These are phyloP conservation scores for Motacilla tschutschensis DNA, from an alignment of 2,113 vertebrate species.

Conservation along the genomic window DNA sequence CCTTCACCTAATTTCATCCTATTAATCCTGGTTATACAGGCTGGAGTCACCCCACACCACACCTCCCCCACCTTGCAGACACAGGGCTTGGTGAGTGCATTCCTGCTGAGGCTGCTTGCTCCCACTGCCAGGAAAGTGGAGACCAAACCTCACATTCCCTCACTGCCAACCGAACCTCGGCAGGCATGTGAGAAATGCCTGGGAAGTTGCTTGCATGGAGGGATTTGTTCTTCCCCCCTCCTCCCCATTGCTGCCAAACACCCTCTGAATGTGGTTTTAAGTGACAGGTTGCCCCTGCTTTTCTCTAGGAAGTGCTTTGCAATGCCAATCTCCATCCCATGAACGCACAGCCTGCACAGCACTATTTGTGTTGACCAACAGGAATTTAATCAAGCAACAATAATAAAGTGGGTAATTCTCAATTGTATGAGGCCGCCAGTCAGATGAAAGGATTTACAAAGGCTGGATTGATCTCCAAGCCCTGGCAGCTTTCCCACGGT, in stretches of 20 bases:
- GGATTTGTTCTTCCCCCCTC: background rate
- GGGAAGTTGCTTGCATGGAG: background rate
- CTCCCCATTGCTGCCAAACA: background rate
- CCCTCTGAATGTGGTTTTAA: background rate
- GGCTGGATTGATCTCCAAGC: constrained; percentile 56
- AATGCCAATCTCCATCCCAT: constrained; percentile 14
- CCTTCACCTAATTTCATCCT: constrained; percentile 22
- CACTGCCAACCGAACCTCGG: background rate
- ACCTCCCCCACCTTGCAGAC: background rate
- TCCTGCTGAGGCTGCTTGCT: background rate
- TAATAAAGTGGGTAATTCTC: constrained; percentile 67
- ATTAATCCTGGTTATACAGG: constrained; percentile 3
- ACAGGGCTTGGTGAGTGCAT: background rate
- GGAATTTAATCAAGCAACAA: constrained; percentile 66
- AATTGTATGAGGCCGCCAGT: constrained; percentile 52
- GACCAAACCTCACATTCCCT: background rate
- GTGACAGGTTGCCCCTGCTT: background rate
- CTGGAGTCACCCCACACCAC: background rate
- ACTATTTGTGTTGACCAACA: constrained; percentile 66
- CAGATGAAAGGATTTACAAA: constrained; percentile 69
- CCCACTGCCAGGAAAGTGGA: background rate
- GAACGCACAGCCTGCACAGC: constrained; percentile 1
- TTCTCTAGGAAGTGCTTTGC: constrained; percentile 29
- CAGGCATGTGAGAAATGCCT: background rate
- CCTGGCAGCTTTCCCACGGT: constrained; percentile 69